These are phyloP conservation scores for Cantharis lateralis DNA, from an alignment of 2,888 invertebrate genomes.

Conservation along the genomic window DNA sequence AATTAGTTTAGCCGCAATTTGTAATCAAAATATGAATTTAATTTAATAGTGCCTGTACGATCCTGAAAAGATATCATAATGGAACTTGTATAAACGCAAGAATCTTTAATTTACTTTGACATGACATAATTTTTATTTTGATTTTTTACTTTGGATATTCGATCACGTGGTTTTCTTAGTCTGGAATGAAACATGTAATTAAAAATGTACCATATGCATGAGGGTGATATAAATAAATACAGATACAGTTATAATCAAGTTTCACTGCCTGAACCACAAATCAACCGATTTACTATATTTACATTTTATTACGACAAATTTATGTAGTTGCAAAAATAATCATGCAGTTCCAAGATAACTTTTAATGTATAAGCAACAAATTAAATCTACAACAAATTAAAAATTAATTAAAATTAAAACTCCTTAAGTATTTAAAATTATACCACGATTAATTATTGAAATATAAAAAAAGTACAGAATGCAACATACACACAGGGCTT, in stretches of 20 bases:
- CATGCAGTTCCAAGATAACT: neutral
- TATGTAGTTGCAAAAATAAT: neutral
- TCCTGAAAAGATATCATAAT: too few relatives aligned
- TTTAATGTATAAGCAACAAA: slow-evolving; percentile 1
- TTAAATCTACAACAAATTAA: neutral
- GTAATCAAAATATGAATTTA: too few relatives aligned
- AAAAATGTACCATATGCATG: too few relatives aligned
- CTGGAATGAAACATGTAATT: too few relatives aligned
- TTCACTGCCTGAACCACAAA: neutral
- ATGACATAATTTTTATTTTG: too few relatives aligned
- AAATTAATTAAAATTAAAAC: neutral
- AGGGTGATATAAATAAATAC: too few relatives aligned
- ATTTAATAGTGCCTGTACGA: too few relatives aligned
- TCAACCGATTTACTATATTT: neutral
- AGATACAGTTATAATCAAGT: neutral
- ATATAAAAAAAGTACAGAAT: neutral
- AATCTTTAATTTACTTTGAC: too few relatives aligned
- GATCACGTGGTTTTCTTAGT: too few relatives aligned
- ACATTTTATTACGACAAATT: neutral
- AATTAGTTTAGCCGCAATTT: too few relatives aligned
- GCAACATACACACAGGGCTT: neutral
- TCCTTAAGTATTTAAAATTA: neutral
- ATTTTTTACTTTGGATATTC: too few relatives aligned
- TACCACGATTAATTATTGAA: neutral
- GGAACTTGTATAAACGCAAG: too few relatives aligned